Evolutionary conservation across 2,797 vertebrate species (phyloP), one percentile per base, ranked within the genome.

Genomic region (Chaetodon trifasciatus): DNA sequence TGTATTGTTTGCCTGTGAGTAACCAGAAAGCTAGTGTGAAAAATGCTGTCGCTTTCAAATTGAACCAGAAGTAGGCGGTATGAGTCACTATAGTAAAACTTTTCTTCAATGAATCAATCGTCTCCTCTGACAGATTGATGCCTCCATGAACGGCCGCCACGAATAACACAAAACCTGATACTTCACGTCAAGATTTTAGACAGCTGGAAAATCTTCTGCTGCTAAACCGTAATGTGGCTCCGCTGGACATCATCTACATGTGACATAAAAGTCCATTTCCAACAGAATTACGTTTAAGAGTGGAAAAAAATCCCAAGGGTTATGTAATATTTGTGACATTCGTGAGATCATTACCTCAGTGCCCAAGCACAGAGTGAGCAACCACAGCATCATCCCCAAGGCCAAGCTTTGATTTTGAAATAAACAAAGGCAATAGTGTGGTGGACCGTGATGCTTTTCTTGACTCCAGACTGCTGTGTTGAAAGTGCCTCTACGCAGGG

Each of bases 341-440:
- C 66, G 47, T 70, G 70, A 76, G 74, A 71, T 74, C 70, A 79
- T 89, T 69, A 72, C 85, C 65, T 88, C 85, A 71, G 39, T 61
- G 12, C 35, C 40, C 15, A 11, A 39, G 66, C 73, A 42, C 50
- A 40, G 66, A 68, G 77, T 47, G 63, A 74, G 78, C 56, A 44
- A 72, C 81, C 78, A n/a, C 74, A 57, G 57, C 73, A 77, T 79
- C 78, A 81, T 83, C 78, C 78, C 83, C 3, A 64, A 76, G 76
- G 67, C 79, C 32, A 5, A 76, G 85, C 70, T 78, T 71, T 79
- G 68, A 89, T 82, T 82, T 76, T 66, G 79, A 90, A 82, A 83
- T 87, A 90, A 94, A 92, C 86, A 89, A 87, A 88, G 69, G 77
- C 80, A 89, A 80, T 82, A 82, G 69, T 84, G 86, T 83, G 87